These are phyloP conservation scores for Bambusicola thoracicus DNA, from an alignment of 2,113 vertebrate genomes.

Conservation along the genomic window DNA sequence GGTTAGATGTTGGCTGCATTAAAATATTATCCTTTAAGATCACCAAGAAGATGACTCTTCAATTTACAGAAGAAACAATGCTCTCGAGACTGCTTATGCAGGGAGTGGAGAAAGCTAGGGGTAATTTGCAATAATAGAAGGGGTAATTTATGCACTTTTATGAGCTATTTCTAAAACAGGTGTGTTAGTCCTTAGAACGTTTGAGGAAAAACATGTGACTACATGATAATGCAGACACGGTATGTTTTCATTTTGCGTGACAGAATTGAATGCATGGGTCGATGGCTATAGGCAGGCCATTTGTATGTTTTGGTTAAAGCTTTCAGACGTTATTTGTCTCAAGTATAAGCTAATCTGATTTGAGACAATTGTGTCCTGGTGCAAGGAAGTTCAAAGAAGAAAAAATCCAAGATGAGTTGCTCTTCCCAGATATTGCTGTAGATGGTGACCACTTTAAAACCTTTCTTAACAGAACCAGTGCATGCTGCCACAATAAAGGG, in stretches of 20 bases:
- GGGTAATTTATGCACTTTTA: background rate
- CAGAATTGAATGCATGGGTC: background rate
- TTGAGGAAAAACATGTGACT: background rate
- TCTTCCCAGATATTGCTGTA: background rate
- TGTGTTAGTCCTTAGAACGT: background rate
- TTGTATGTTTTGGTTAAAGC: background rate
- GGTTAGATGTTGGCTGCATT: background rate
- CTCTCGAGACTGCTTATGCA: background rate
- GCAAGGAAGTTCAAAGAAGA: background rate
- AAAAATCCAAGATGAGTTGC: background rate
- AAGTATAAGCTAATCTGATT: background rate
- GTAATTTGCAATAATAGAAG: background rate
- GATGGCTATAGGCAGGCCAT: background rate
- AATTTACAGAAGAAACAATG: background rate
- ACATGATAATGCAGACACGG: rapidly evolving
- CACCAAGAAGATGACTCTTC: background rate
- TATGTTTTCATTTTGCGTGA: background rate
- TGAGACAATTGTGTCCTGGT: background rate
- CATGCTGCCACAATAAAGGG: background rate
- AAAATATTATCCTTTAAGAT: background rate
- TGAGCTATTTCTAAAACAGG: background rate
- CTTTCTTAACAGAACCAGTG: rapidly evolving
- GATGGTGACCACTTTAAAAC: background rate
- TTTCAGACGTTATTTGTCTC: background rate
- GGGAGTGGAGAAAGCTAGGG: background rate